Conservation (phyloP, 2,797 vertebrate species). For the Falco cherrug region DNA sequence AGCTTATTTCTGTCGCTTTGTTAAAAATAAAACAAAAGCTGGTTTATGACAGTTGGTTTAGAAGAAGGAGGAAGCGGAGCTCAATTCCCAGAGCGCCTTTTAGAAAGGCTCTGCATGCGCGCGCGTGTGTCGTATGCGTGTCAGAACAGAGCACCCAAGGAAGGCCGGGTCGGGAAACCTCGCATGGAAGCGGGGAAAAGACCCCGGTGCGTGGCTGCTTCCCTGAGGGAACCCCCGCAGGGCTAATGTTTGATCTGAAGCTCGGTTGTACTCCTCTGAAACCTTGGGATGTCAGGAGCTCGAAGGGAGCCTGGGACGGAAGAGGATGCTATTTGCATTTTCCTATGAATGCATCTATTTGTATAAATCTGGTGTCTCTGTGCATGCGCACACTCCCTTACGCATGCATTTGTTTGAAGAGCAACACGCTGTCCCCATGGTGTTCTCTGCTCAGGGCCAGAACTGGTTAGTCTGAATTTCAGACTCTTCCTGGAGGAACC, state of each 20-base stretch:
- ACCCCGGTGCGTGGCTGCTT: conserved; percentile 51
- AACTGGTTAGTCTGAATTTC: conserved; percentile 50
- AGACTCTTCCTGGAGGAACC: conserved; percentile 31
- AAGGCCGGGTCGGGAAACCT: conserved; percentile 57
- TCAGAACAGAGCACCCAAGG: conserved; percentile 59
- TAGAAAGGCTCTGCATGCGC: background rate
- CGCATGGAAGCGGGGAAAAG: conserved; percentile 45
- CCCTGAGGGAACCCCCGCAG: conserved; percentile 69
- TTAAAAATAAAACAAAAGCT: conserved; percentile 67
- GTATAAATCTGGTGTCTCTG: conserved; percentile 61
- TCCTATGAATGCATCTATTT: conserved; percentile 65
- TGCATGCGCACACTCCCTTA: conserved; percentile 37
- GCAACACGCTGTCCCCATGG: background rate
- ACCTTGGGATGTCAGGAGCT: conserved; percentile 70
- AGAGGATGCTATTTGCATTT: conserved; percentile 68
- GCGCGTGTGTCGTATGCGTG: background rate
- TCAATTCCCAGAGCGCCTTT: conserved; percentile 61
- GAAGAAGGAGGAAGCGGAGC: conserved; percentile 41
- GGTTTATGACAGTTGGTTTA: conserved; percentile 49
- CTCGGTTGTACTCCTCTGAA: conserved; percentile 68
- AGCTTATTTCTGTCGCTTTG: conserved; percentile 30
- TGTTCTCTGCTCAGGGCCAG: conserved; percentile 26
- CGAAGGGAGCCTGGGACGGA: conserved; percentile 43
- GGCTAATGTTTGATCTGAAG: conserved; percentile 73
- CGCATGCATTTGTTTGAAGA: conserved; percentile 52